Base-by-base conservation (phyloP, 1,140 invertebrate species). In the Rhyzopertha dominica region DNA sequence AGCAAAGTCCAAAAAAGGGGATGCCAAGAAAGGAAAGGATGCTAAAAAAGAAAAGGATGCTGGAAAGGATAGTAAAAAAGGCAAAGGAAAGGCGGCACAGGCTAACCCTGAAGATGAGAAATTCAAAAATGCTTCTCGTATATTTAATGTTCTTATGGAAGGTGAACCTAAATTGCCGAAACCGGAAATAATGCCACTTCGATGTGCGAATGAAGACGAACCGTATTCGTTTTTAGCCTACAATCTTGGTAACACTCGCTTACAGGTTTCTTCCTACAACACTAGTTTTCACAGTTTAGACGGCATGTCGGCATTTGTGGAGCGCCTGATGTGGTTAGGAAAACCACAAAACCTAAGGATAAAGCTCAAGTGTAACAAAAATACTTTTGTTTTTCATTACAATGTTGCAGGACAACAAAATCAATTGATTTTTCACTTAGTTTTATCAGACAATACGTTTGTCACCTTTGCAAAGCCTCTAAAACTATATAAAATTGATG, bases 201-300 rank as follows among this genome's bases (percentile, higher is more conserved):
- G 25, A 23, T 2, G 4, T 24, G 35, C 35, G 4, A 24, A 3
- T 8, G 10, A 22, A 23, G n/a, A 37, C 3, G 28, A 30, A 10
- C 31, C 31, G 8, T 37, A n/a, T 20, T 13, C 19, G 5, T 37
- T 23, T 37, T 37, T n/a, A 12, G 35, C 35, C 10, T 37, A 37
- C 13, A 23, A 37, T 20, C 5, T 23, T 4, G 8, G 35, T 24
- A 24, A 37, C 13, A 7, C 9, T 14, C 35, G 20, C 4, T 5
- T 37, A n/a, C 35, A 37, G 25, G 22, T 37, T 23, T 23, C 19
- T 4, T 19, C 19, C 10, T 4, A 7, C 8, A 37, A 19, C 5
- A 37, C 13, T 8, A 5, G 10, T 3, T 37, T 37, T 37, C 16
- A 37, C 18, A 37, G 35, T 23, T 23, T 23, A n/a, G 35, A 37